Conservation (phyloP, 2,113 vertebrate genomes). For the Laticauda colubrina region DNA sequence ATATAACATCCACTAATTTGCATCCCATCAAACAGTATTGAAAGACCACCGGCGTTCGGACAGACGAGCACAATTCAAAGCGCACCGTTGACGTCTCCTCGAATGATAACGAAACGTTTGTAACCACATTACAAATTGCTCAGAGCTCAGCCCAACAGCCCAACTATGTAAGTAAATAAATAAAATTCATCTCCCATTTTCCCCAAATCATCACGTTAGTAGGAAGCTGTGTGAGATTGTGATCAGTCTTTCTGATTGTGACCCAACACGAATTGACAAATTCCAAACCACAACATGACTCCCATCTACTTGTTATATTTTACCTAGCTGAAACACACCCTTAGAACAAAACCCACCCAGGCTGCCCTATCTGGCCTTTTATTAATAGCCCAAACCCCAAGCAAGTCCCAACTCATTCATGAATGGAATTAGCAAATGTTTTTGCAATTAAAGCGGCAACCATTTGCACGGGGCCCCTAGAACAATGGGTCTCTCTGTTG, state of each 20-base stretch:
- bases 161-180: not conserved
- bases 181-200: not conserved
- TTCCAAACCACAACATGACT: not conserved
- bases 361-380: constrained; percentile 16
- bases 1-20: too few species aligned
- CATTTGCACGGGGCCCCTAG: constrained; percentile 58
- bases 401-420: constrained; percentile 54
- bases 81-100: too few species aligned
- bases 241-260: too few species aligned
- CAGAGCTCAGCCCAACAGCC: too few species aligned
- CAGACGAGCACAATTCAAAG: too few species aligned
- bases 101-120: too few species aligned
- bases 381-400: constrained; percentile 63
- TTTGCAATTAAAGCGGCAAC: constrained; percentile 71
- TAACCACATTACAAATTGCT: too few species aligned
- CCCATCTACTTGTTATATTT: not conserved
- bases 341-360: not conserved
- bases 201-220: not conserved
- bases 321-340: not conserved
- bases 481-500: constrained; percentile 75
- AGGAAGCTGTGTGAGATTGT: not conserved
- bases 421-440: constrained; percentile 68
- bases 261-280: not conserved
- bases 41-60: too few species aligned
- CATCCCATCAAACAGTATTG: too few species aligned